Evolutionary conservation across 1,140 invertebrate species (phyloP), one percentile per base, ranked within the genome.

Genomic region (Tribolium castaneum): DNA sequence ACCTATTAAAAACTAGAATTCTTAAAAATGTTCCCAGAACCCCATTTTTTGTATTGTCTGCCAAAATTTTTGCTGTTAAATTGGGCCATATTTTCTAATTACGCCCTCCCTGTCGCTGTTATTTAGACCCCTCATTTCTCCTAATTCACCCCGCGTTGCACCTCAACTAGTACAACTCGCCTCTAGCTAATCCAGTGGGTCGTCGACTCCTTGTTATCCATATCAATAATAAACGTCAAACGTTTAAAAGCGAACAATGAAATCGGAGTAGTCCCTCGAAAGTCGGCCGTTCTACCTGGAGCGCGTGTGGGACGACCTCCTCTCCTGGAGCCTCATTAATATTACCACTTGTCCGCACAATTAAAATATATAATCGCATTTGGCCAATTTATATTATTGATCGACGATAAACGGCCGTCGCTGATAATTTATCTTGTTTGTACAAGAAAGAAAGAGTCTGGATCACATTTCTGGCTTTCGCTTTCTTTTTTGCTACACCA

Each of bases 341-440:
- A 84, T 84, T 80, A 83, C 82, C 84, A 82, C 83, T 83, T 86
- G 85, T 86, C 85, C 82, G 79, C 84, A 86, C 85, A 86, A 86
- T 86, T 86, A 86, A 86, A 86, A 86, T 86, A 86, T 86, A 86
- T 85, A 86, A 85, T 86, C 84, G 83, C 78, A 83, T 85, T 84
- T 82, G 81, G 83, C 84, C 84, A 84, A 85, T 85, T 85, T 85
- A 85, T 86, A 85, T 84, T 84, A 85, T 86, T 85, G 85, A 85
- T 85, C 75, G 81, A 81, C 82, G 80, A 86, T 86, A 84, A 85
- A 85, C 78, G 81, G 76, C 82, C 77, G 76, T 50, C 70, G 70
- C 77, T 72, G 75, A 82, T 83, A 83, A 83, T 84, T 84, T 83
- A 84, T 84, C 83, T 82, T 81, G 77, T 81, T 81, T 72, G 70